Evolutionary conservation across 2,113 vertebrate species (phyloP).

Genomic region (Neogobius melanostomus): DNA sequence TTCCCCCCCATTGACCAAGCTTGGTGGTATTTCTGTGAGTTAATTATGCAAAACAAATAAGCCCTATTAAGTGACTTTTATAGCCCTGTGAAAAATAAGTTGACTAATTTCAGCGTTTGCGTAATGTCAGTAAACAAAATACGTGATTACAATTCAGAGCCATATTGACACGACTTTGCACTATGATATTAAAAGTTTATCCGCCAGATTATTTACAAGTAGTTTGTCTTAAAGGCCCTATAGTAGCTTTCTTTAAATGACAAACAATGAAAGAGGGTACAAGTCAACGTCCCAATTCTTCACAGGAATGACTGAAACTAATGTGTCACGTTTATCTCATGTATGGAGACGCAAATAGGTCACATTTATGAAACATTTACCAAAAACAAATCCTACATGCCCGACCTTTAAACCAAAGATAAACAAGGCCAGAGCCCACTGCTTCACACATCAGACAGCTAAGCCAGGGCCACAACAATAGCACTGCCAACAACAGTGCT

Average conservation of each 20-base stretch:
- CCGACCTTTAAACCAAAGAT: too few relatives aligned
- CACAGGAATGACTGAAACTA: too few relatives aligned
- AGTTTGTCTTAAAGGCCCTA: too few relatives aligned
- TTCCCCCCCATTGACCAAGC: conserved; percentile 26
- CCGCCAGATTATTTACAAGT: background rate
- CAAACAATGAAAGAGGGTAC: too few relatives aligned
- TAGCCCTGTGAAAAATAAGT: conserved; percentile 16
- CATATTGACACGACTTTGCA: background rate
- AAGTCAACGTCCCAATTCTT: too few relatives aligned
- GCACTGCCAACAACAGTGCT: background rate
- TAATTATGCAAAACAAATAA: conserved; percentile 14
- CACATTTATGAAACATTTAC: too few relatives aligned
- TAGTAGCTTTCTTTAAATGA: too few relatives aligned
- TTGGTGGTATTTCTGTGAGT: conserved; percentile 18
- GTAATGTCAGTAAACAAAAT: conserved; percentile 8
- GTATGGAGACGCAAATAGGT: too few relatives aligned
- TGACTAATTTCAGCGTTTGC: background rate
- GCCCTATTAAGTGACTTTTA: background rate
- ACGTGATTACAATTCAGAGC: background rate
- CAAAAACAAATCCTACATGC: too few relatives aligned
- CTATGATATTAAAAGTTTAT: background rate
- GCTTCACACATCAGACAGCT: background rate
- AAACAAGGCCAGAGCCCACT: background rate
- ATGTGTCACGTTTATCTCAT: too few relatives aligned
- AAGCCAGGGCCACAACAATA: background rate